phyloP scores from a whole-genome alignment of 1,140 invertebrate species.

The Tenebrio molitor region DNA sequence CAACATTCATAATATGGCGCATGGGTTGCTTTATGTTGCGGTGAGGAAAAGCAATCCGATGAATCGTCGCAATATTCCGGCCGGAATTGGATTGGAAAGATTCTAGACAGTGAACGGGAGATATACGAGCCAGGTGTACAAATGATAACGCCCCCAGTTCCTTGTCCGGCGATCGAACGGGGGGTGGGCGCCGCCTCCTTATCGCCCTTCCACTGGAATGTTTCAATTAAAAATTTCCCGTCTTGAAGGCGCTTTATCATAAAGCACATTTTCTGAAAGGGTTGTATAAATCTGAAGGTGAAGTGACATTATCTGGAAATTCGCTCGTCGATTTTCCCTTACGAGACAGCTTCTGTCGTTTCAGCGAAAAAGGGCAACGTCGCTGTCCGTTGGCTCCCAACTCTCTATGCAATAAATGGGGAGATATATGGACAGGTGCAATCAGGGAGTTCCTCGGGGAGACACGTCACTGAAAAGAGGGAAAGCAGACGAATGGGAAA shows the following conservation, averaged over 20 bases:
- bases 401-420: conserved; percentile 57
- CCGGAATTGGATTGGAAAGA: conserved; percentile 63
- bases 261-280: conserved; percentile 48
- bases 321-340: conserved; percentile 59
- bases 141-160: conserved; percentile 49
- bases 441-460: conserved; percentile 62
- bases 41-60: conserved; percentile 62
- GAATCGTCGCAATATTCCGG: conserved; percentile 63
- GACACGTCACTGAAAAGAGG: conserved; percentile 62
- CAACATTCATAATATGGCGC: conserved; percentile 57
- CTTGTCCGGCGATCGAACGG: background rate
- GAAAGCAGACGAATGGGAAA: conserved; percentile 56
- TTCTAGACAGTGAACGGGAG: conserved; percentile 56
- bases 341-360: conserved; percentile 59
- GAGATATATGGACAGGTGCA: conserved; percentile 64
- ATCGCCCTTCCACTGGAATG: no score
- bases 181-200: no score
- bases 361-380: conserved; percentile 62
- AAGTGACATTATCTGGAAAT: conserved; percentile 62
- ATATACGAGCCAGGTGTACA: conserved; percentile 60
- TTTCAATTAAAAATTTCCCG: conserved; percentile 15
- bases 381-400: conserved; percentile 48
- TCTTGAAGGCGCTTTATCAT: background rate
- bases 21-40: conserved; percentile 59
- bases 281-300: conserved; percentile 64